Percentiles rank a stretch among this genome's conserved stretches.
Evolutionary conservation across 2,797 vertebrate genomes (phyloP).

Genomic region (Limnodromus scolopaceus): DNA sequence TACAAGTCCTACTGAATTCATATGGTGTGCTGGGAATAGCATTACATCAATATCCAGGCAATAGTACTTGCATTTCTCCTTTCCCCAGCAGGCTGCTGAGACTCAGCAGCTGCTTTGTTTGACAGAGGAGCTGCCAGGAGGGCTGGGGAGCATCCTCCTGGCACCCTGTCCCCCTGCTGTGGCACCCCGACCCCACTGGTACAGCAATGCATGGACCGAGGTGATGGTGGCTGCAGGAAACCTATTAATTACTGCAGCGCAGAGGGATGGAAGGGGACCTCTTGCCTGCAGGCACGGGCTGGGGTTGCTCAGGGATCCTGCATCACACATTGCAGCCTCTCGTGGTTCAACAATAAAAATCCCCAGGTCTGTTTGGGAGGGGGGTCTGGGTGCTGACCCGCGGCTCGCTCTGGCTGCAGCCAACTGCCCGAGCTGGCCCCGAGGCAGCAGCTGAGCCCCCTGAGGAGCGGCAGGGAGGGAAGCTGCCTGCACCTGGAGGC

Average conservation of each 20-base stretch:
- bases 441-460: neutral
- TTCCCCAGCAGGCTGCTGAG: neutral
- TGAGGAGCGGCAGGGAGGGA: neutral
- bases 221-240: neutral
- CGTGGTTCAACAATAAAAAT: neutral
- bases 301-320: neutral
- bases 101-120: neutral
- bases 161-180: neutral
- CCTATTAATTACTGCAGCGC: neutral
- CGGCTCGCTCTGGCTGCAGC: neutral
- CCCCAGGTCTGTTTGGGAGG: neutral
- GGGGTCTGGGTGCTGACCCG: neutral
- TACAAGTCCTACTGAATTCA: neutral
- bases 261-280: neutral
- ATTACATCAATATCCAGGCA: neutral
- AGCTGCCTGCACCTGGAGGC: neutral
- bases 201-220: rapidly evolving
- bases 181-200: neutral
- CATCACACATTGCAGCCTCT: neutral
- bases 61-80: neutral
- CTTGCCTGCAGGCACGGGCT: no score
- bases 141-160: neutral
- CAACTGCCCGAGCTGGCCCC: neutral
- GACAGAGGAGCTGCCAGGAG: neutral
- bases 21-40: neutral